A percentile compares a stretch with the other conserved stretches of the same genome.
Evolutionary conservation across 2,888 invertebrate genomes (phyloP).

Genomic region (Synanthedon andrenaeformis): DNA sequence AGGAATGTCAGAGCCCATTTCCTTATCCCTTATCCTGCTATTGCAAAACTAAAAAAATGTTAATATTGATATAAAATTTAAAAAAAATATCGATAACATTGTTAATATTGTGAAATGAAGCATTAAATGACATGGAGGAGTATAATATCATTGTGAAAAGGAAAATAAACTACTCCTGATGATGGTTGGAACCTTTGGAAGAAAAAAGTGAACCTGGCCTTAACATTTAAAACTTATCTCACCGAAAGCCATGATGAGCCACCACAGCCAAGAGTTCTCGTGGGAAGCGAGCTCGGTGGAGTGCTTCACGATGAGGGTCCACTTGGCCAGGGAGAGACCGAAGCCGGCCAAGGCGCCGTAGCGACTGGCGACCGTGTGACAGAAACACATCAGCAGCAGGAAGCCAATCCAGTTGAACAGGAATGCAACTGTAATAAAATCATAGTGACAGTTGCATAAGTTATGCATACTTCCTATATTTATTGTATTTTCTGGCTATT

Average conservation of each 20-base stretch:
- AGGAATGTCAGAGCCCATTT: too few relatives aligned
- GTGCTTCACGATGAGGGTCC: constrained; percentile 94
- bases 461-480: not conserved
- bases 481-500: not conserved
- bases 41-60: too few relatives aligned
- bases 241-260: constrained; percentile 93
- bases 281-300: constrained; percentile 88
- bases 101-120: too few relatives aligned
- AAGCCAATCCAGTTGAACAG: constrained; percentile 97
- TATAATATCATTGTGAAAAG: too few relatives aligned
- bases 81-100: too few relatives aligned
- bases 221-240: constrained; percentile 19
- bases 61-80: too few relatives aligned
- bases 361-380: constrained; percentile 92
- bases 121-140: too few relatives aligned
- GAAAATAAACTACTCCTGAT: too few relatives aligned
- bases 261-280: constrained; percentile 93
- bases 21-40: too few relatives aligned
- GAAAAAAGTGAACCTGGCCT: too few relatives aligned
- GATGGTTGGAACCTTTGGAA: too few relatives aligned
- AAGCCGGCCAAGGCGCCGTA: constrained; percentile 94
- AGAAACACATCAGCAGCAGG: constrained; percentile 91
- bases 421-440: constrained; percentile 79
- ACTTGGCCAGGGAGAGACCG: constrained; percentile 92
- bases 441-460: not conserved